Evolutionary conservation across 1,140 invertebrate species (phyloP).

Genomic region (Heliconius hewitsoni): DNA sequence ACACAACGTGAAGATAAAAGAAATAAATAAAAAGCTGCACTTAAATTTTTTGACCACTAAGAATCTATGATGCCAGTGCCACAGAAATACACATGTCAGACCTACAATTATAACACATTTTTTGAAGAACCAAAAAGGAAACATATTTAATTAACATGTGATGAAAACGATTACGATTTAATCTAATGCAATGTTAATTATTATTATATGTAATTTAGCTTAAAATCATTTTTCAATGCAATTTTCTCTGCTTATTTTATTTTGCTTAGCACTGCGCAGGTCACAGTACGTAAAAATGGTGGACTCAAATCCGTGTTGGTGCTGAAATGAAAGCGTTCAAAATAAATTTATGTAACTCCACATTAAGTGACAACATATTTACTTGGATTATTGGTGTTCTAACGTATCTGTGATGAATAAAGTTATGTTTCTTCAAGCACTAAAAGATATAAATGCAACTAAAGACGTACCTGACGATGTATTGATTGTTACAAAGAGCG

Average conservation of each 20-base stretch:
- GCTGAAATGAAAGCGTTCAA: conserved; percentile 15
- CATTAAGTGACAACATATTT: neutral
- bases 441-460: neutral
- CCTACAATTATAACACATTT: too few relatives aligned
- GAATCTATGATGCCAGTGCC: too few relatives aligned
- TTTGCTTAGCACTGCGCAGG: conserved; percentile 19
- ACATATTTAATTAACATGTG: too few relatives aligned
- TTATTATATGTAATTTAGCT: too few relatives aligned
- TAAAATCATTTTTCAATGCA: neutral
- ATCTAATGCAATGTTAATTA: too few relatives aligned
- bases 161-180: too few relatives aligned
- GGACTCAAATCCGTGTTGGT: conserved; percentile 18
- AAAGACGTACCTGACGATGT: neutral
- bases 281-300: conserved; percentile 19
- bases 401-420: neutral
- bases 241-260: neutral
- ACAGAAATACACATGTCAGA: too few relatives aligned
- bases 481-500: conserved; percentile 20
- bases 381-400: conserved; percentile 3
- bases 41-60: too few relatives aligned
- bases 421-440: neutral
- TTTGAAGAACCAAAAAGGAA: too few relatives aligned
- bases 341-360: conserved; percentile 14
- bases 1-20: too few relatives aligned
- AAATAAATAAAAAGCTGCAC: too few relatives aligned